Base-by-base conservation (phyloP, 2,113 vertebrate species). In the Pterophyllum scalare region DNA sequence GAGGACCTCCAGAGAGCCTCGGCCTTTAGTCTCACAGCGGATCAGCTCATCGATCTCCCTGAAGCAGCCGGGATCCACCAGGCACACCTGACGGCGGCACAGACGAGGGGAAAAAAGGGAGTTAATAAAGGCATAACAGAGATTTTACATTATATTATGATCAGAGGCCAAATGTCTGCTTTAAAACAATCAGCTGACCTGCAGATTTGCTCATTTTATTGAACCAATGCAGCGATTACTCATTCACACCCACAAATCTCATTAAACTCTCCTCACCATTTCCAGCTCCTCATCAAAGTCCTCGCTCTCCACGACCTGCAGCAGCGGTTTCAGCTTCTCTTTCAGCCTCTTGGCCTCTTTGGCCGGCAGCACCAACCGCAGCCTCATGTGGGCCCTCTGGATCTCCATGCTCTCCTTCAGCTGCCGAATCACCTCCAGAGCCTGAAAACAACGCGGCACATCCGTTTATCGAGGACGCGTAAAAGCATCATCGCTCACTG, bases 11-110 rank as follows among this genome's bases (percentile, higher is more conserved):
- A 99, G 93, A 0, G 96, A 96, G 12, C 98, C 98, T 59, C 93
- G 96, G 75, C 98, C 98, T 94, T 96, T 99, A 0, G 98, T 99
- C 94, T 99, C 98, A 1, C 97, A 97, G 79, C 97, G 96, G 77
- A 99, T 97, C 88, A 99, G 94, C 92, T 99, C 98, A n/a, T 99
- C 98, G 0, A 99, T 97, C 92, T 98, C 98, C 70, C 98, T 94
- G 96, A 97, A 99, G 96, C 97, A 99, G 91, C 98, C 98, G 0
- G 98, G 98, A 92, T 99, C 98, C 77, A 98, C 96, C 77, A 99
- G 96, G 91, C 97, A 98, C 24, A 99, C 97, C 98, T 99, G 94
- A 13, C 92, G 17, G 33, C 0, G 33, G 38, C 13, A 60, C 15
- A 19, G 3, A 24, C 11, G n/a, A 7, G 12, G 14, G 9, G 3